Base-by-base conservation (phyloP, 2,113 vertebrate species). In the Chiloscyllium plagiosum region DNA sequence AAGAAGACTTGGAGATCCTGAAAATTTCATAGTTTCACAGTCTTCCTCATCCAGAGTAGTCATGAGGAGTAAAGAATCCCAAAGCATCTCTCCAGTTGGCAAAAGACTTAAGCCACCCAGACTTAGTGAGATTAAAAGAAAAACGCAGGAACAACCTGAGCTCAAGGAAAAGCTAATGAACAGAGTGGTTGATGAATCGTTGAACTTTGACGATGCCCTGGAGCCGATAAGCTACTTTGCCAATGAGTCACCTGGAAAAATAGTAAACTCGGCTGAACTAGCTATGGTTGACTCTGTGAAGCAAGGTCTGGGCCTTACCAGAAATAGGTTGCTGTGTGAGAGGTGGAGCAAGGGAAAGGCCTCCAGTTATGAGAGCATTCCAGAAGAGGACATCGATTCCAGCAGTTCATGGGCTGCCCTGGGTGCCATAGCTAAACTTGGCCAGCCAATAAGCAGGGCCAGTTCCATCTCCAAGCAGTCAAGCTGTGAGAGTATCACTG, bases 381-480 rank as follows among this genome's bases (percentile, higher is more conserved):
- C 99, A 0, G 99, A 99, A 96, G 99, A 99, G 96, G 98, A 99
- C 24, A 96, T 96, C 0, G 98, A 98, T 96, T 97, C 98, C 94
- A 97, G 97, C 86, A 97, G 97, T 8, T 97, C 97, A 12, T 96
- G 97, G 68, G 98, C 97, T 96, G 98, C 98, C 80, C 96, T 99
- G 33, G 98, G 98, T 8, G 98, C 97, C 0, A 97, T 97, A 94
- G 98, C 96, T 69, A 97, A 98, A 29, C 97, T 99, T 47, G 99
- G 99, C 93, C 99, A 98, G 95, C 97, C 99, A 1, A 96, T 98
- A 56, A 99, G 99, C 96, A 97, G 98, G 78, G 98, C 98, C n/a
- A 99, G 99, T 97, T 99, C 99, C 0, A 98, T 99, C 96, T 99
- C 99, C 80, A 99, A 99, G 96, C 99, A 99, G 96, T 99, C 99